Percentiles rank a stretch among this genome's conserved stretches.
Conservation (phyloP, 2,113 vertebrate species). For the Seriola dumerili region DNA sequence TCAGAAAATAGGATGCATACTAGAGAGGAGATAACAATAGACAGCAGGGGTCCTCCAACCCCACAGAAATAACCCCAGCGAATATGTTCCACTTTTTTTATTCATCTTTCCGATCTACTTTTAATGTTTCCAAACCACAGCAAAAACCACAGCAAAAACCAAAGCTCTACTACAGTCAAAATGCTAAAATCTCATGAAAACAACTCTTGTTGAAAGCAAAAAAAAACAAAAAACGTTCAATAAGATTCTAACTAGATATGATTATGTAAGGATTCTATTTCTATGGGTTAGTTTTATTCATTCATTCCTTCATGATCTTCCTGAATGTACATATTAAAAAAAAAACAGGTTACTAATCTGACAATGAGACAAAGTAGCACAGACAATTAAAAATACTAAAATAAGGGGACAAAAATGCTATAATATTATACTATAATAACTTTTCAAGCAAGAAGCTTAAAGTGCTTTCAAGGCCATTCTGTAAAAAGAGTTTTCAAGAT, state of each 20-base stretch:
- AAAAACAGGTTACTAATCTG: too few relatives aligned
- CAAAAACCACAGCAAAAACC: slow-evolving; percentile 1
- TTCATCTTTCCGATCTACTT: background rate
- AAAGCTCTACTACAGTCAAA: background rate
- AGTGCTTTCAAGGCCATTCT: too few relatives aligned
- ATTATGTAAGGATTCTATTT: background rate
- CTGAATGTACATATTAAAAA: too few relatives aligned
- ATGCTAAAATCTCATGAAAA: background rate
- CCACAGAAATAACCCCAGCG: background rate
- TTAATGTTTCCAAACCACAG: background rate
- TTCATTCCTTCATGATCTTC: background rate
- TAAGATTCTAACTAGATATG: too few relatives aligned
- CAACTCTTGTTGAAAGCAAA: background rate
- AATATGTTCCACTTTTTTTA: background rate
- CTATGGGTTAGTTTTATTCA: background rate
- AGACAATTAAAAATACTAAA: too few relatives aligned
- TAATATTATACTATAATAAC: too few relatives aligned
- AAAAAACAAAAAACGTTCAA: too few relatives aligned
- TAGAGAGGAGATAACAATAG: background rate
- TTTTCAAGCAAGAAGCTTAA: too few relatives aligned
- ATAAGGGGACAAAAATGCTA: too few relatives aligned
- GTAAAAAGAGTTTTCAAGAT: too few relatives aligned
- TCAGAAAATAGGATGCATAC: background rate
- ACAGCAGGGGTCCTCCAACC: background rate
- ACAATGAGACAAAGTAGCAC: too few relatives aligned